phyloP scores from a whole-genome alignment of 2,888 invertebrate species.

The Aleiodes alternator region DNA sequence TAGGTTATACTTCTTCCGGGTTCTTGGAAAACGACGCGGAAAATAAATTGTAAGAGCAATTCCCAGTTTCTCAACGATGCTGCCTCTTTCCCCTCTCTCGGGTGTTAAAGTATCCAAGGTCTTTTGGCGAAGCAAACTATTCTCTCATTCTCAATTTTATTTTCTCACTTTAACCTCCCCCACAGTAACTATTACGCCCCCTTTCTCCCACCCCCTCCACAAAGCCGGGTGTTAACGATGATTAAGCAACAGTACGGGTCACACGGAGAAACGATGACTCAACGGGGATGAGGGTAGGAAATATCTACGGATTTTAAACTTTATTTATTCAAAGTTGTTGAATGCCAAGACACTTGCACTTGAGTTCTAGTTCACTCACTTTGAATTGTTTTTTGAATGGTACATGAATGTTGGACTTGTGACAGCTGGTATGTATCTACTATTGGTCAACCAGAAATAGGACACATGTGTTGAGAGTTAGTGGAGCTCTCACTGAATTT shows the following conservation, averaged over 20 bases:
- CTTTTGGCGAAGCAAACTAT: conserved; percentile 41
- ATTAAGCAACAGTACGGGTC: conserved; percentile 62
- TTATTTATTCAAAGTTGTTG: conserved; percentile 13
- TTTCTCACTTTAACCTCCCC: not conserved
- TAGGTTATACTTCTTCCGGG: conserved; percentile 34
- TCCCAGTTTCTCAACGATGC: conserved; percentile 26
- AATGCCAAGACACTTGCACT: too few species aligned
- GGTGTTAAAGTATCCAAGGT: conserved; percentile 34
- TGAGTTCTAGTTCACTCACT: not conserved
- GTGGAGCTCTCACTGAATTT: conserved; percentile 41
- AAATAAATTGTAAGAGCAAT: conserved; percentile 56
- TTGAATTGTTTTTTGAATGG: not conserved
- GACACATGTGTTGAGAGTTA: conserved; percentile 40
- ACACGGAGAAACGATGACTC: conserved; percentile 53
- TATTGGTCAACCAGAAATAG: conserved; percentile 52
- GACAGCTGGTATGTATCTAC: conserved; percentile 47
- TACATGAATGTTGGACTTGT: conserved; percentile 26
- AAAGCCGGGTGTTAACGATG: conserved; percentile 60
- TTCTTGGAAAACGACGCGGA: conserved; percentile 48
- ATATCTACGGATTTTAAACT: conserved; percentile 38
- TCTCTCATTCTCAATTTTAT: conserved; percentile 31
- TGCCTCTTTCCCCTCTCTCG: not conserved
- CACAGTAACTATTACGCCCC: not conserved
- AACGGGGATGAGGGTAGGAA: conserved; percentile 36
- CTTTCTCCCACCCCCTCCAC: conserved; percentile 25